These are phyloP conservation scores for Cataglyphis albicans DNA, from an alignment of 2,888 invertebrate species.

Conservation along the genomic window DNA sequence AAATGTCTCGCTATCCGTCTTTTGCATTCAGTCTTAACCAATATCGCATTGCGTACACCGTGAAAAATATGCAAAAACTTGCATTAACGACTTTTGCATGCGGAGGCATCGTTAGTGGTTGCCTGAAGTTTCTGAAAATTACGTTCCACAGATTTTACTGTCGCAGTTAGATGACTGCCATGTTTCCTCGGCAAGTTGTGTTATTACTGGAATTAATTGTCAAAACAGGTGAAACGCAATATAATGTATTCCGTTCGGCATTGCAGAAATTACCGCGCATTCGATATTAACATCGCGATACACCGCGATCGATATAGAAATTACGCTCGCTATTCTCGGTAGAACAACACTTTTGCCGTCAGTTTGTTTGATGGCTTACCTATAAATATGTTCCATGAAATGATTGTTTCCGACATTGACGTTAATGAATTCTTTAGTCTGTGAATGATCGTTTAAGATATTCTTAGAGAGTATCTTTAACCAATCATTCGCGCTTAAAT, in stretches of 20 bases:
- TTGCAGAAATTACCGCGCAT: constrained; percentile 15
- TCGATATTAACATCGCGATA: constrained; percentile 20
- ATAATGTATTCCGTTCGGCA: background rate
- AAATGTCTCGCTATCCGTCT: background rate
- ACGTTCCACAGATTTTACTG: background rate
- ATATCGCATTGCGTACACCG: background rate
- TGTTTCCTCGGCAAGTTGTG: background rate
- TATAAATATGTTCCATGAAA: constrained; percentile 19
- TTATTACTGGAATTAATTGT: constrained; percentile 24
- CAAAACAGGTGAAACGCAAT: constrained; percentile 22
- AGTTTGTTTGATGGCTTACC: constrained; percentile 24
- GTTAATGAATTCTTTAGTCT: constrained; percentile 24
- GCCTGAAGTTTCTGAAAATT: constrained; percentile 25
- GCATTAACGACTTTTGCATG: constrained; percentile 33
- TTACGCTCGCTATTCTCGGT: constrained; percentile 21
- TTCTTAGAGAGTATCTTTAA: background rate
- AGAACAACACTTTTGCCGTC: constrained; percentile 16
- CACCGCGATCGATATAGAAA: constrained; percentile 29
- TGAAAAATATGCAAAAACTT: constrained; percentile 19
- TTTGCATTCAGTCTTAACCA: background rate
- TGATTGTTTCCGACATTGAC: constrained; percentile 25
- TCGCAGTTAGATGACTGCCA: background rate
- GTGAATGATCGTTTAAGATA: constrained; percentile 3
- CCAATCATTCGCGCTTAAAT: background rate
- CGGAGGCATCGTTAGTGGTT: constrained; percentile 9